These are phyloP conservation scores for Gymnoscopelus braueri DNA, from an alignment of 2,797 vertebrate genomes.

Conservation along the genomic window DNA sequence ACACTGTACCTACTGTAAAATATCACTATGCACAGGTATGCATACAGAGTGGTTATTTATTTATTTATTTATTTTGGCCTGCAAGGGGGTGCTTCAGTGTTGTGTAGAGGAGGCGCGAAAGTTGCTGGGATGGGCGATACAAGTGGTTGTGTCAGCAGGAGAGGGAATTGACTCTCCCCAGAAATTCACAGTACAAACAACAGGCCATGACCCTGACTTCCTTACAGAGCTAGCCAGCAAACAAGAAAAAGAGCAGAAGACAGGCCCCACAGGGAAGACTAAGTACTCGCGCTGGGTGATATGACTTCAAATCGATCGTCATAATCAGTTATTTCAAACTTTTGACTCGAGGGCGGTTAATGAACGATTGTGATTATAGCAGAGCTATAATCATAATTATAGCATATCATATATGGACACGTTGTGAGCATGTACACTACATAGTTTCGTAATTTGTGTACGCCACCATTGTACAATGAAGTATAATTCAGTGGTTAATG, in stretches of 20 bases:
- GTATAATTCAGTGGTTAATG: too few relatives aligned
- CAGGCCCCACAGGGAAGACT: slow-evolving; percentile 4
- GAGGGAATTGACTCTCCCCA: slow-evolving; percentile 7
- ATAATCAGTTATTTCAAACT: too few relatives aligned
- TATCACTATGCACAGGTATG: neutral
- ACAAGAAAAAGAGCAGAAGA: slow-evolving; percentile 24
- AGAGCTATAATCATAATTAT: too few relatives aligned
- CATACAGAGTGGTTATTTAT: neutral
- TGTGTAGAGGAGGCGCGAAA: neutral
- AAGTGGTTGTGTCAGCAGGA: slow-evolving; percentile 30
- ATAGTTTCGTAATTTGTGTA: too few relatives aligned
- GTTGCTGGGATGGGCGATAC: neutral
- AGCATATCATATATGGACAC: too few relatives aligned
- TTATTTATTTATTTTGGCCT: slow-evolving; percentile 12
- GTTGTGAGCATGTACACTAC: too few relatives aligned
- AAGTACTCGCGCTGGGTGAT: slow-evolving; percentile 11
- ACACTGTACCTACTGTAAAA: neutral
- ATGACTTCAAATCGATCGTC: too few relatives aligned
- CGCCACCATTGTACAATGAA: too few relatives aligned
- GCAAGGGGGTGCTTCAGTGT: neutral
- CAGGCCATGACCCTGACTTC: slow-evolving; percentile 34
- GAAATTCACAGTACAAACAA: slow-evolving; percentile 33
- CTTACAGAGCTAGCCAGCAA: slow-evolving; percentile 19
- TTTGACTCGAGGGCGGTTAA: too few relatives aligned
- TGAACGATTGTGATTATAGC: too few relatives aligned